Base-by-base conservation (phyloP, 2,113 vertebrate genomes). In the Megaceryle torquata region DNA sequence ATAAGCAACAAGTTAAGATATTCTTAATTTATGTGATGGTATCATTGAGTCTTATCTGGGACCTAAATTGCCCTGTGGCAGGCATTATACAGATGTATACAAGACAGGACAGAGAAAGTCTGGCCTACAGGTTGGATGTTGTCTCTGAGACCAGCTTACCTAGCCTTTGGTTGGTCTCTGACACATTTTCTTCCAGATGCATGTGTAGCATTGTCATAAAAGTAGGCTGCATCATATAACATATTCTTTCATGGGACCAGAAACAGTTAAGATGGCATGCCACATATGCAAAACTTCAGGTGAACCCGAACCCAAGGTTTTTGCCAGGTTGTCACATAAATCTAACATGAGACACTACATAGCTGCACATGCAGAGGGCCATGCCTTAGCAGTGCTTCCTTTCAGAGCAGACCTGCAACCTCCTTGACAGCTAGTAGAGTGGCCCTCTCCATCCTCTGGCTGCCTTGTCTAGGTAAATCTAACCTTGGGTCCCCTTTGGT, bases 321-420 rank as follows among this genome's bases (percentile, higher is more conserved):
- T 65, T 1, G 2, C 21, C 12, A 60, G 26, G 10, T 25, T 70
- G 16, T 16, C 56, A 39, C n/a, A 25, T n/a, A 75, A 83, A 84
- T 69, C 16, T 24, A 46, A 46, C 18, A 15, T 13, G 16, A 71
- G 57, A n/a, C 35, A 54, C 5, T 35, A 15, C 19, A 12, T 5
- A 39, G 39, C 4, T 50, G 19, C 35, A 20, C 11, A 4, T 13
- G 6, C 1, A 3, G 28, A 70, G 10, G 15, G 8, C 3, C 6
- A 3, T 35, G 26, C 15, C 16, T 28, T 51, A 39, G 39, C 16
- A 44, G 31, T 18, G 57, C 15, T 31, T 71, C 25, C 24, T 56
- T 67, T 25, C 17, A 79, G 33, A 44, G 28, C 10, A 67, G 70
- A 50, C 26, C 26, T 77, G 28, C 24, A 71, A 29, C 29, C 2